Base-by-base conservation (phyloP, 2,888 invertebrate genomes). In the Oithona nana region DNA sequence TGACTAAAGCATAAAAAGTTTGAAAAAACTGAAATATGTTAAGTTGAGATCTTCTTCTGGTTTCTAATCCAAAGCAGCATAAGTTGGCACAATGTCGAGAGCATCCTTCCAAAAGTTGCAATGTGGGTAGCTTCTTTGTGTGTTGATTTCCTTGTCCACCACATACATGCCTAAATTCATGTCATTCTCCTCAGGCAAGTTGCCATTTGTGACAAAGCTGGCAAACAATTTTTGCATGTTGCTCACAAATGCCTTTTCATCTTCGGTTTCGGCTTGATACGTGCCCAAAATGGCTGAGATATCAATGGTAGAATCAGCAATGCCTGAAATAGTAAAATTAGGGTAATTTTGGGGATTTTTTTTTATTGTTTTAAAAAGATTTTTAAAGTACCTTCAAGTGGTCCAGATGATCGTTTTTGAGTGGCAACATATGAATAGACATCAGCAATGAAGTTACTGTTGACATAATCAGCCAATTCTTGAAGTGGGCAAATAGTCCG, bases 191-290 rank as follows among this genome's bases (percentile, higher is more conserved):
- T 67, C 61, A n/a, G 67, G 64, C 58, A 67, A 64, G 52, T 65
- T 79, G n/a, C 85, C 87, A 67, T 83, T 81, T 78, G 83, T 81
- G 1, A 87, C 85, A 69, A 80, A 89, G 68, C 84, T 81, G 72
- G 86, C 87, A 73, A 89, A 89, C 30, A 87, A 73, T 66, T 83
- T 81, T 70, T 87, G 86, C 78, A 88, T 84, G 13, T 86, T 83
- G 0, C 83, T 79, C 67, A 84, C 80, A 70, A 81, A 88, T 22
- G 83, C 77, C 51, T 83, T 79, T 70, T 86, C 85, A 68, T 83
- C 83, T 0, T 82, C 80, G 49, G 81, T 81, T 67, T 80, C 80
- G 0, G 83, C 81, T 64, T 82, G 81, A 68, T 83, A 86, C 16
- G 81, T 79, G 0, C 84, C 86, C 55, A 89, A 77, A 67, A 89